Base-by-base conservation (phyloP, 2,797 vertebrate species). In the Eremophila alpestris region DNA sequence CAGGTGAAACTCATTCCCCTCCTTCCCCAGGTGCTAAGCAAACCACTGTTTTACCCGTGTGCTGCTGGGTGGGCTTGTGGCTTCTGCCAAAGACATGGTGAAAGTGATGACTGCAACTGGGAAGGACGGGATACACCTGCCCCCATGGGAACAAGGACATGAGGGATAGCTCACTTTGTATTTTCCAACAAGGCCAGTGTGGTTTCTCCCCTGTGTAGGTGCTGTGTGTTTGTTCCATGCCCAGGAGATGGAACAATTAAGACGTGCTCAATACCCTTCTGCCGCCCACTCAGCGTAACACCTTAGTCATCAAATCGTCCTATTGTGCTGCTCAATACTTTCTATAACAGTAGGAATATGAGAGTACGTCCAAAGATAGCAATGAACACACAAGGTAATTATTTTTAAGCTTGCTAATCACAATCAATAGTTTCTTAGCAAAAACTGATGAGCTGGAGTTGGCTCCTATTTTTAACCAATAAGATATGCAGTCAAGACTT, bases 371-470 rank as follows among this genome's bases (percentile, higher is more conserved):
- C 95, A 96, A 96, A 95, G 94, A 96, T 94, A 97, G 95, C 93
- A 97, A 74, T 94, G 95, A 97, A 95, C 94, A 93, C 95, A 94
- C 85, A 94, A 94, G 94, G 89, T 96, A 96, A 96, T 96, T 96
- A 97, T 96, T 96, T 96, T 97, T 97, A 96, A 97, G 95, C 95
- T 96, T 95, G 94, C 89, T 96, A 97, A 96, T 97, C 95, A 94
- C 93, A 96, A 96, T 96, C 95, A 96, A 96, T 96, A 96, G 85
- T 96, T 97, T 96, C 94, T 96, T 93, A 93, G 89, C 87, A 96
- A 95, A 97, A 97, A 95, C 95, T 94, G 94, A 96, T 97, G 95
- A 97, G 94, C 92, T 96, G 83, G 94, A 95, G 87, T 96, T 96
- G 93, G 94, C 94, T 96, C 89, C 95, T 96, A 96, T 97, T 96